Percentiles rank a stretch among this genome's conserved stretches.
These are phyloP conservation scores for Drosophila simulans DNA, from an alignment of 1,140 invertebrate species.

Conservation along the genomic window DNA sequence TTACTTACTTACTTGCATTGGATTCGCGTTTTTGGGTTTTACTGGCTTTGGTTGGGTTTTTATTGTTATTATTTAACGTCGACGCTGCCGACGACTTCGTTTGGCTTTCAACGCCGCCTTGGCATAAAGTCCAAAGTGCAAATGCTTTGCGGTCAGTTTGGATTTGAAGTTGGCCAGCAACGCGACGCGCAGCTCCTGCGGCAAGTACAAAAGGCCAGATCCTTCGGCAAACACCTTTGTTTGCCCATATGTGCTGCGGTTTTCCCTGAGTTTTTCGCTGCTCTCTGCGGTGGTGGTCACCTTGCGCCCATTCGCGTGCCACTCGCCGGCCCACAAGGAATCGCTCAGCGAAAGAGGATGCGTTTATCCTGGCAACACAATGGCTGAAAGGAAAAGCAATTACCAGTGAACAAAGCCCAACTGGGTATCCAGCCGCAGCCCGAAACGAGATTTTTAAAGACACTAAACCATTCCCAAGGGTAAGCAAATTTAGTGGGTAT, in stretches of 20 bases:
- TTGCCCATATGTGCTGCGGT: slow-evolving; percentile 17
- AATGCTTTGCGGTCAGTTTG: slow-evolving; percentile 82
- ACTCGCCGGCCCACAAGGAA: slow-evolving; percentile 13
- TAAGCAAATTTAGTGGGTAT: slow-evolving; percentile 16
- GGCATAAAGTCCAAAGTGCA: slow-evolving; percentile 79
- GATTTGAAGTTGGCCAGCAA: slow-evolving; percentile 73
- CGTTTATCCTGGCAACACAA: slow-evolving; percentile 39
- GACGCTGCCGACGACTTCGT: slow-evolving; percentile 44
- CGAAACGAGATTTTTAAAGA: slow-evolving; percentile 37
- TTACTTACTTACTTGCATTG: slow-evolving; percentile 19
- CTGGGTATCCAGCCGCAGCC: slow-evolving; percentile 11
- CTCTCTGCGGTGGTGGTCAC: slow-evolving; percentile 17
- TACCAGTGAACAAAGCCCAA: slow-evolving; percentile 46
- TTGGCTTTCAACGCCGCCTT: slow-evolving; percentile 26
- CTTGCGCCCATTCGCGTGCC: slow-evolving; percentile 31
- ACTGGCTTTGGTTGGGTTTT: slow-evolving; percentile 61
- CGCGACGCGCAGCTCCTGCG: slow-evolving; percentile 63
- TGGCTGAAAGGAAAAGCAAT: slow-evolving; percentile 54
- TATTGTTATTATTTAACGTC: slow-evolving; percentile 80
- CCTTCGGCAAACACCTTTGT: slow-evolving; percentile 8
- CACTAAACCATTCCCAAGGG: slow-evolving; percentile 26
- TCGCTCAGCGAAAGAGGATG: slow-evolving; percentile 21
- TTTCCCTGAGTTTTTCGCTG: slow-evolving; percentile 22
- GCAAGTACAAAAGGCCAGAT: neutral
- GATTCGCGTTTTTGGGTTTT: slow-evolving; percentile 64